Evolutionary conservation across 2,888 invertebrate species (phyloP), one percentile per base, ranked within the genome.

Genomic region (Odontothrips loti): DNA sequence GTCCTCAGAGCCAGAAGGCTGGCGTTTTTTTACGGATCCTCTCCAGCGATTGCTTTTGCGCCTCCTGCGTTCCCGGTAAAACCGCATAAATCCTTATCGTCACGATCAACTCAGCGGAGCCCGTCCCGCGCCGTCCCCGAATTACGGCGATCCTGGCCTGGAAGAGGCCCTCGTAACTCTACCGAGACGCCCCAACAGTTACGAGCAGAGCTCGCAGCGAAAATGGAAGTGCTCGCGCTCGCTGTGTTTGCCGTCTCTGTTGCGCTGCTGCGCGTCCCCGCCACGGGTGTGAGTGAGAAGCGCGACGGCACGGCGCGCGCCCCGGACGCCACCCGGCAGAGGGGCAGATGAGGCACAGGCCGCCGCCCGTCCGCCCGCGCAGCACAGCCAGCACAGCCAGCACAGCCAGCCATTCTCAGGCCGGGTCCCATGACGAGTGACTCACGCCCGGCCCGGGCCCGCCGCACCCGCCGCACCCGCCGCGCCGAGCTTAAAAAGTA

Each of bases 1-100:
- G 34, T 43, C 34, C 3, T 43, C 34, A 43, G 3, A 43, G 34
- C n/a, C 2, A 43, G 34, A 43, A 43, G 34, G 34, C 34, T 6
- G 34, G 2, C 6, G 34, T 43, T 43, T 43, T 43, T 58, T 51
- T 51, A 17, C 58, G 58, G 20, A 17, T 51, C 15, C 51, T 3
- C 58, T 15, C 58, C 58, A 6, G 20, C 15, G 20, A 58, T 58
- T 58, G 20, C 58, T 58, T 58, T 17, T 17, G 58, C 58, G 58
- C 58, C 0, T 17, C 15, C 58, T 20, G 58, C 58, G 11, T 58
- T 58, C 58, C 58, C 58, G 58, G 58, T 75, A 75, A 75, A 75
- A 75, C 68, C 68, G 68, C 68, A 75, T 75, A 75, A 75, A 75
- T 75, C 68, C 68, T 75, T 75, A 75, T 75, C 68, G 68, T 27